Evolutionary conservation across 2,113 vertebrate genomes (phyloP).

Genomic region (Procavia capensis): DNA sequence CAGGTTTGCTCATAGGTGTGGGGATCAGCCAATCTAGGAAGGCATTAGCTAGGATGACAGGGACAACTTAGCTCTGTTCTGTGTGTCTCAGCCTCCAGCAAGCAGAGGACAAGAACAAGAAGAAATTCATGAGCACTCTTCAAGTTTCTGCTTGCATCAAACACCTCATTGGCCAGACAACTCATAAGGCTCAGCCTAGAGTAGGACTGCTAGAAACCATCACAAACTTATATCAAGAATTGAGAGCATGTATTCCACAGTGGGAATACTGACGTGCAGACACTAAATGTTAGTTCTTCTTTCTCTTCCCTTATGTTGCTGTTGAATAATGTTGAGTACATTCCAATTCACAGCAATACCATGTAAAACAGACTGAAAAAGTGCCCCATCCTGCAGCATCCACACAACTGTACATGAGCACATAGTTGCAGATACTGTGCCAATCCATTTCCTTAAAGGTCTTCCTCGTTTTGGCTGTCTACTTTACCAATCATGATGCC

Average conservation of each 20-base stretch:
- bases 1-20: background rate
- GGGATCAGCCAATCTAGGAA: background rate
- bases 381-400: too few species aligned
- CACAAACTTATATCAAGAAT: background rate
- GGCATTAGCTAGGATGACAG: background rate
- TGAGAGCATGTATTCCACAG: background rate
- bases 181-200: background rate
- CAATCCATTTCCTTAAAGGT: too few species aligned
- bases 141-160: background rate
- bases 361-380: too few species aligned
- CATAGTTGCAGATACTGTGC: too few species aligned
- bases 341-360: too few species aligned
- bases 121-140: background rate
- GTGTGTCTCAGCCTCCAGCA: background rate
- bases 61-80: background rate
- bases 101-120: background rate
- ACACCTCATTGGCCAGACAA: background rate
- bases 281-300: background rate
- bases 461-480: too few species aligned
- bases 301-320: background rate
- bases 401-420: too few species aligned
- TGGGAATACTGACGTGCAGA: background rate
- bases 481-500: too few species aligned
- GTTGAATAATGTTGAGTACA: too few species aligned
- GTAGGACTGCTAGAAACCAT: background rate